A percentile compares a stretch with the other conserved stretches of the same genome.
phyloP scores from a whole-genome alignment of 2,888 invertebrate species.

The Cremastinae sp. region DNA sequence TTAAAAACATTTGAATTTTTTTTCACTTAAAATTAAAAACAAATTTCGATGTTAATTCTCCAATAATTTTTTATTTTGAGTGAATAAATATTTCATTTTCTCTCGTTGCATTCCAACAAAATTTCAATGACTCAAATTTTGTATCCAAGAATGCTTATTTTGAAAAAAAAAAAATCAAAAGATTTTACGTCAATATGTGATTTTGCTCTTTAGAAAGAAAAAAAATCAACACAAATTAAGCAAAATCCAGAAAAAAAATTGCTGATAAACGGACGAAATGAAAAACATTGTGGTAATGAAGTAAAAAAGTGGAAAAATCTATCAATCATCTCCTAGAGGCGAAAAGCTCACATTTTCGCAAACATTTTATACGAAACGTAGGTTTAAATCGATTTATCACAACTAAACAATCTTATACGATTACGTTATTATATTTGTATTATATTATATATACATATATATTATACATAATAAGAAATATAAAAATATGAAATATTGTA shows the following conservation, averaged over 20 bases:
- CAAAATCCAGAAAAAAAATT: conserved; percentile 12
- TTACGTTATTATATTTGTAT: conserved; percentile 60
- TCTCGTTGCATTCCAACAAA: background rate
- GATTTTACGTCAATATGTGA: conserved; percentile 40
- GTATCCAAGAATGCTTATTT: conserved; percentile 8
- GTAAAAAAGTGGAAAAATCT: conserved; percentile 19
- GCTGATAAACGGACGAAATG: too few relatives aligned
- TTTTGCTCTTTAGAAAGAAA: conserved; percentile 34
- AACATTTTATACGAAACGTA: conserved; percentile 63
- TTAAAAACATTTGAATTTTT: too few relatives aligned
- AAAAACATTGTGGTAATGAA: conserved; percentile 4
- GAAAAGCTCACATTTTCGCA: conserved; percentile 52
- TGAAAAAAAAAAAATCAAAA: conserved; percentile 51
- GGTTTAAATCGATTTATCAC: conserved; percentile 52
- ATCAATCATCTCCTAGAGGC: conserved; percentile 32
- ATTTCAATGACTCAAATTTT: background rate
- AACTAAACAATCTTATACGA: conserved; percentile 57
- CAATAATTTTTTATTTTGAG: too few relatives aligned
- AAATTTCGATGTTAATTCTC: too few relatives aligned
- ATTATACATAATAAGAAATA: conserved; percentile 43
- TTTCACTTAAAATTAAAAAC: too few relatives aligned
- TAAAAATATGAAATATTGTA: conserved; percentile 26
- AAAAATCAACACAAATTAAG: conserved; percentile 4
- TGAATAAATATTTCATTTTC: too few relatives aligned
- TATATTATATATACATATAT: conserved; percentile 48